Evolutionary conservation across 2,113 vertebrate species (phyloP), one percentile per base, ranked within the genome.

Genomic region (Alligator sinensis): DNA sequence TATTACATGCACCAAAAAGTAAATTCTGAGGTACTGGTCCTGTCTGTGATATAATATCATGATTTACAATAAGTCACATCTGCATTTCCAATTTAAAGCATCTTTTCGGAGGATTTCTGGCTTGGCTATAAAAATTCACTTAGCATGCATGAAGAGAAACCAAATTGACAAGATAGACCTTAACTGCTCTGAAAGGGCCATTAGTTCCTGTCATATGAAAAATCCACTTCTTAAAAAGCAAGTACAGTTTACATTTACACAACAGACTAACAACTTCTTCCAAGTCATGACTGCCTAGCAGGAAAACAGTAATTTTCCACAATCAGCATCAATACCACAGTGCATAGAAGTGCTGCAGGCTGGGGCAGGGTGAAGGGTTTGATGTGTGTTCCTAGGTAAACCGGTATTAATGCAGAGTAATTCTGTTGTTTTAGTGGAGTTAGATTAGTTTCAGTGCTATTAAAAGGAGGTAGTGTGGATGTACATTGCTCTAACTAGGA

Each of bases 71-170:
- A 75, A 94, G 87, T 80, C 89, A 77, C 91, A 91, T 92, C 95
- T 92, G 80, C 92, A 86, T 94, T 95, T 92, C 96, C 92, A 91
- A 87, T 84, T 70, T 95, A 95, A 94, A 94, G 96, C 91, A 94
- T 87, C n/a, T 95, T 95, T 96, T 92, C 89, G 47, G 94, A 95
- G 92, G 96, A 94, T 93, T 96, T 92, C 85, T 94, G 57, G 89
- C 90, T 96, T 4, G 61, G 83, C 95, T 95, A 92, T 96, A 95
- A 95, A 97, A 95, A 96, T 80, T 97, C 96, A 94, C 95, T 97
- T 95, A 93, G 85, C 80, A 84, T 86, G 87, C 91, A 84, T 92
- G 96, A 96, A 92, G 84, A 91, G 90, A 91, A 95, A 92, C 30
- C 84, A 96, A 92, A 93, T 92, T 94, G 94, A 95, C 95, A 91